Evolutionary conservation across 1,140 invertebrate genomes (phyloP).

Genomic region (Atopsyche davidsoni): DNA sequence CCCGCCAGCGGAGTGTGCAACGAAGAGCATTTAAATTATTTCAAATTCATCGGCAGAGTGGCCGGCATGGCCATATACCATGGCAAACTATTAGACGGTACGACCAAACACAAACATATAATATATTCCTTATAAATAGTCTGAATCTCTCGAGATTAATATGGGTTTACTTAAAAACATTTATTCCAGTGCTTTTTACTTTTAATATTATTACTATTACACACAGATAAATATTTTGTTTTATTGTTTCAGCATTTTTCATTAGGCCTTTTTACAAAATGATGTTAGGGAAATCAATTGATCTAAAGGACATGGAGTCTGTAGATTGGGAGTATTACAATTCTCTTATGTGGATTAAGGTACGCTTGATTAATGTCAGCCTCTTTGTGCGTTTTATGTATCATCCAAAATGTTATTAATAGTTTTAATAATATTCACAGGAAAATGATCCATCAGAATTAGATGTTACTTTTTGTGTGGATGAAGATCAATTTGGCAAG

Average conservation of each 20-base stretch:
- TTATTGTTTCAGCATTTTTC: conserved; percentile 78
- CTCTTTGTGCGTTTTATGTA: too few relatives aligned
- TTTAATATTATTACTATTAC: neutral
- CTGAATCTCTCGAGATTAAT: neutral
- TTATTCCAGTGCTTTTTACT: too few relatives aligned
- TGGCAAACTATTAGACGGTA: conserved; percentile 92
- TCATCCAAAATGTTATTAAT: neutral
- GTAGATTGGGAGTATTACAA: conserved; percentile 99
- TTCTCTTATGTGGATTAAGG: conserved; percentile 90
- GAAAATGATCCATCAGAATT: conserved; percentile 95
- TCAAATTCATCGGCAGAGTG: conserved; percentile 96
- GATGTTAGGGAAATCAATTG: conserved; percentile 94
- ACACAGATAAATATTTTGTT: conserved; percentile 8
- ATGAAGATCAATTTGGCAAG: conserved; percentile 94
- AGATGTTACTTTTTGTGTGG: conserved; percentile 91
- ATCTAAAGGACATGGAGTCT: conserved; percentile 95
- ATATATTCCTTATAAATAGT: neutral
- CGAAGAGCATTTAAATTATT: conserved; percentile 96
- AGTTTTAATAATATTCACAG: conserved; percentile 29
- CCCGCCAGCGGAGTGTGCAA: conserved; percentile 95
- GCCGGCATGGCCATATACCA: conserved; percentile 99
- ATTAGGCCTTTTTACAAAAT: conserved; percentile 99
- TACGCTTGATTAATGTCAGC: conserved; percentile 28
- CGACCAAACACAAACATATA: conserved; percentile 28
- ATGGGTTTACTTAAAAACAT: neutral